These are phyloP conservation scores for Muscicapa adusta DNA, from an alignment of 2,113 vertebrate genomes.

Conservation along the genomic window DNA sequence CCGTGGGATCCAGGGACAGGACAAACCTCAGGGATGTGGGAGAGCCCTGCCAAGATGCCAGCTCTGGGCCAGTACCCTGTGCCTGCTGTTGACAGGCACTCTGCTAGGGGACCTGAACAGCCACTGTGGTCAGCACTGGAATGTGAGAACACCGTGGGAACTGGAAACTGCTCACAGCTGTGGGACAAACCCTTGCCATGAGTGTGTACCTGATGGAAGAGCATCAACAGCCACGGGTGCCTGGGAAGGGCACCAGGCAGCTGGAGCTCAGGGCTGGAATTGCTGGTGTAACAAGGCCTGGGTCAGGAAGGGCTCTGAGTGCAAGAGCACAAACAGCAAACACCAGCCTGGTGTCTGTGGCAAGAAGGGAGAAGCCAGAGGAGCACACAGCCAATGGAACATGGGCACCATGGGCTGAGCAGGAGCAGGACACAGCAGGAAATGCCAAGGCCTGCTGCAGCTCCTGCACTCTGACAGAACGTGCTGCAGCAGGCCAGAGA, in stretches of 20 bases:
- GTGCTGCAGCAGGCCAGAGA: neutral
- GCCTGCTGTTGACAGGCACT: neutral
- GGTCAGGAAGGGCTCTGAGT: neutral
- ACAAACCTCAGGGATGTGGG: neutral
- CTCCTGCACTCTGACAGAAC: neutral
- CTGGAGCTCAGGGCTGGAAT: neutral
- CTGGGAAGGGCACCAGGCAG: neutral
- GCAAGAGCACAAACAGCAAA: neutral
- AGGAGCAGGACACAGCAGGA: fast-evolving
- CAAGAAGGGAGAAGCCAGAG: neutral
- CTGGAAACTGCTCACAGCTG: neutral
- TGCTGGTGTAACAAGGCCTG: neutral
- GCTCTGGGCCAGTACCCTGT: neutral
- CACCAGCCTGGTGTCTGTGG: fast-evolving
- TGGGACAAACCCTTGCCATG: neutral
- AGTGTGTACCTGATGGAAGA: fast-evolving
- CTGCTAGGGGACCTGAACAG: neutral
- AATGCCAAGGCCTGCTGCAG: fast-evolving
- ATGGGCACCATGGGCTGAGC: fast-evolving
- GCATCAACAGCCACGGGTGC: neutral
- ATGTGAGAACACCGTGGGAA: neutral
- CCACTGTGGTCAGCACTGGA: neutral
- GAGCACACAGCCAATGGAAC: fast-evolving
- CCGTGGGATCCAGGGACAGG: neutral
- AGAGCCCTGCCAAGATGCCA: neutral